Conservation (phyloP, 2,888 invertebrate genomes). For the Apamea epomidion region DNA sequence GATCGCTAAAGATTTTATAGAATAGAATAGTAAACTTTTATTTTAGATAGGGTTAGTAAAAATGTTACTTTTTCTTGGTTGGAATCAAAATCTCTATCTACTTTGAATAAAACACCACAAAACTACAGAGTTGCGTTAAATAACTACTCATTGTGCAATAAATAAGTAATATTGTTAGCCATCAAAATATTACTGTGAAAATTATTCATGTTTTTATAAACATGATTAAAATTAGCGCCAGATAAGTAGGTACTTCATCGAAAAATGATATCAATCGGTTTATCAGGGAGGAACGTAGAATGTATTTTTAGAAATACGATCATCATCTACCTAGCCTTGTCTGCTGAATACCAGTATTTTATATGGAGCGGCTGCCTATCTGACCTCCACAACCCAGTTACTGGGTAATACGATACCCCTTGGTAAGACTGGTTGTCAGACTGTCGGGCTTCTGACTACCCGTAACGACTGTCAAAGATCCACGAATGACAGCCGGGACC, state of each 20-base stretch:
- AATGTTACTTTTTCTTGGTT: no score
- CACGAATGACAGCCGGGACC: no score
- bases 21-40: neutral
- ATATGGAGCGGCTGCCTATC: no score
- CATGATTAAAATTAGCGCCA: neutral
- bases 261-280: neutral
- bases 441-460: no score
- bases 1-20: neutral
- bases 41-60: no score
- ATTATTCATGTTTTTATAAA: neutral
- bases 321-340: no score
- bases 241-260: neutral
- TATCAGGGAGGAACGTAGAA: neutral
- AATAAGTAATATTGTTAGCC: neutral
- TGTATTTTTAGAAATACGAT: neutral
- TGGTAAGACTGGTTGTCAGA: no score
- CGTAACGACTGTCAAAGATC: no score
- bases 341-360: no score
- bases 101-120: neutral
- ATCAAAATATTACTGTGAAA: neutral
- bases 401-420: no score
- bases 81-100: no score
- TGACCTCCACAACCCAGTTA: no score
- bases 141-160: neutral
- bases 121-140: neutral